Evolutionary conservation across 2,888 invertebrate genomes (phyloP), one percentile per base, ranked within the genome.

Genomic region (Microplitis manilae): DNA sequence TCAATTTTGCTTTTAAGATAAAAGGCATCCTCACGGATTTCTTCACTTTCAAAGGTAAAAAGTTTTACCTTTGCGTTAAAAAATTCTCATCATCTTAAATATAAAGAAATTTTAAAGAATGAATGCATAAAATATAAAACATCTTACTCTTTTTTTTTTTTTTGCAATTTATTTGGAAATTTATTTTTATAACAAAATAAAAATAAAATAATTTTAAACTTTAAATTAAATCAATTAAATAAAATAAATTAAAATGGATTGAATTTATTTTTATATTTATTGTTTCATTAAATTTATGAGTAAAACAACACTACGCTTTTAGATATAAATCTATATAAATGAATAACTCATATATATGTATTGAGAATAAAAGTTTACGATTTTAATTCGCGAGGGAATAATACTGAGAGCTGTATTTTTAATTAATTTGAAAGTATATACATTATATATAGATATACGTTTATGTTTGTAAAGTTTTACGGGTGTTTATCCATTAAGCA

Each of bases 1-100:
- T 50, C 50, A 50, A 50, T 60, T 62, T 38, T 40, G 62, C 71
- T 72, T 72, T 72, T 72, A 60, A 67, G 67, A 67, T 67, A 67
- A 67, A 67, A 67, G 50, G 50, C 50, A 67, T 38, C 67, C 13
- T 67, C 38, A 9, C 8, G 30, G 38, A 9, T 67, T 67, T 67
- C 20, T 13, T 6, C 30, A 20, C 38, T 67, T 20, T 67, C 6
- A 20, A 67, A 67, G 20, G 38, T 13, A 64, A 64, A 64, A 64
- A 64, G 64, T 68, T 41, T 41, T 68, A n/a, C 68, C 39, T 68
- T 40, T 17, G 17, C 40, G 70, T 6, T 70, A 70, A 70, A 70
- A 70, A 50, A 50, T 50, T 50, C 50, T 50, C 9, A 50, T 50
- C 13, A 50, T 50, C 9, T 50, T 50, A 13, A 50, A 50, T 50